These are phyloP conservation scores for Coenonympha arcania DNA, from an alignment of 2,888 invertebrate genomes.

Conservation along the genomic window DNA sequence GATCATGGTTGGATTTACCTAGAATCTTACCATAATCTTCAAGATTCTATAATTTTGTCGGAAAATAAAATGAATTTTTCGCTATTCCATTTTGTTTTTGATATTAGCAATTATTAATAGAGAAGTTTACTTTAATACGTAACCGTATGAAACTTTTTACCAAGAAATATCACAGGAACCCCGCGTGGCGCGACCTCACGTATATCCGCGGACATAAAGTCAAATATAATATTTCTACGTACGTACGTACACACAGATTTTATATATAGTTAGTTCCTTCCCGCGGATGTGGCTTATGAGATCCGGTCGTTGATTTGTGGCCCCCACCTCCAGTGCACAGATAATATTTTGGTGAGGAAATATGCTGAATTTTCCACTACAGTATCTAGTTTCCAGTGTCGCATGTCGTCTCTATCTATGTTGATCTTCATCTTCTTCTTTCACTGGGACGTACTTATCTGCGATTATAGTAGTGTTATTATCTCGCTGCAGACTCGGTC, in stretches of 20 bases:
- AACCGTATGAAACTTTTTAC: background rate
- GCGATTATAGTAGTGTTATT: no score
- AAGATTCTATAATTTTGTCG: no score
- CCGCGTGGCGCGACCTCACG: background rate
- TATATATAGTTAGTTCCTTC: constrained; percentile 5
- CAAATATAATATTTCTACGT: constrained; percentile 1
- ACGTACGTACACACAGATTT: background rate
- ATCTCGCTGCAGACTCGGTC: no score
- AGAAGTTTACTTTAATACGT: no score
- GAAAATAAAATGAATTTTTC: no score
- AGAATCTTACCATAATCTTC: no score
- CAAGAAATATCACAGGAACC: background rate
- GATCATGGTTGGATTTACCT: no score
- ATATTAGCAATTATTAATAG: no score
- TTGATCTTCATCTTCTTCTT: no score
- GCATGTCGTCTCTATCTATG: no score
- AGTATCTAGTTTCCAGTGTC: background rate
- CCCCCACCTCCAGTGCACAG: constrained; percentile 19
- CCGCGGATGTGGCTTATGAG: constrained; percentile 39
- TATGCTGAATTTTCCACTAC: constrained; percentile 3
- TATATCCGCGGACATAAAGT: background rate
- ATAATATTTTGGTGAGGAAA: constrained; percentile 6
- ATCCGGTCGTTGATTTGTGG: constrained; percentile 77
- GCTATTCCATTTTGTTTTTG: no score
- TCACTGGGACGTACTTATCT: no score